Evolutionary conservation across 1,140 invertebrate species (phyloP), one percentile per base, ranked within the genome.

Genomic region (Heterodera carotae): DNA sequence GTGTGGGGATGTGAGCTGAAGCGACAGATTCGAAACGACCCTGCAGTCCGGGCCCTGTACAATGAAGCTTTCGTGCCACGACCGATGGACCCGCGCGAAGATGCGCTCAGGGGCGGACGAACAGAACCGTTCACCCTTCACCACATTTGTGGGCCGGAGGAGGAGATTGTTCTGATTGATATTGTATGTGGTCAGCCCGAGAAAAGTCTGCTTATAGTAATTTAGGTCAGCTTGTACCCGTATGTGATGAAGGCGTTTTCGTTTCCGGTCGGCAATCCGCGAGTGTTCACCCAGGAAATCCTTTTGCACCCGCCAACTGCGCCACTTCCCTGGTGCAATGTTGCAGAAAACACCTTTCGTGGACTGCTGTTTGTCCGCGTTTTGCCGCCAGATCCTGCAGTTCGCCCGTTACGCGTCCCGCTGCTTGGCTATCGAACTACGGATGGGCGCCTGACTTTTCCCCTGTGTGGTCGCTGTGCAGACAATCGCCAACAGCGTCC

Each of bases 361-460:
- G 68, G 68, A 10, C 48, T 69, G 27, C 3, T 69, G 25, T 48
- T 69, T 31, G 68, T 69, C 10, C 31, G 68, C 12, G 68, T 69
- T 1, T 8, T 43, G n/a, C 68, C 68, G 25, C 68, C 68, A 33
- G 67, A 39, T 31, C n/a, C 67, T 4, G 67, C 29, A 0, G 4
- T 69, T 31, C 2, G 48, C 27, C 25, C 68, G n/a, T 25, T 48
- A 25, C 27, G 18, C 5, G 22, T 53, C 12, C 48, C 48, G 12
- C 33, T 69, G 39, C 68, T 69, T 36, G 10, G 7, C 0, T 69
- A 69, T 18, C 25, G 68, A 18, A 69, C 68, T 4, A 27, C 25
- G 6, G 43, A 69, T 69, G 68, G 68, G 0, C 68, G 68, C 2
- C 3, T 69, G n/a, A 69, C 68, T 5, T 69, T 69, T 69, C 68